Evolutionary conservation across 2,113 vertebrate genomes (phyloP).

Genomic region (Paradoxurus hermaphroditus): DNA sequence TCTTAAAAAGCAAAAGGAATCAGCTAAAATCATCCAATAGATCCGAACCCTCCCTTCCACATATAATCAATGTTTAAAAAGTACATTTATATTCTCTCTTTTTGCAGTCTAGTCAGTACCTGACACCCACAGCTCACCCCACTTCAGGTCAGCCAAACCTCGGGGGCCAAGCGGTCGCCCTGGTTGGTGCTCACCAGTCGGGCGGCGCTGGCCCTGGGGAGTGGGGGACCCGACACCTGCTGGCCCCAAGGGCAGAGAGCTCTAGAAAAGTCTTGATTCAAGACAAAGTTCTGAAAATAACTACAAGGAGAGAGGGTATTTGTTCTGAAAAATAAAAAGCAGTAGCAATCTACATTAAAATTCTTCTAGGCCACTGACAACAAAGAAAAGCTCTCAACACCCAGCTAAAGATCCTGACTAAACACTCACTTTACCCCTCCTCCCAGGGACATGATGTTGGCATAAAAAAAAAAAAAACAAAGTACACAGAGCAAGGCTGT

Average conservation of each 20-base stretch:
- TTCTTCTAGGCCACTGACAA: neutral
- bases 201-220: neutral
- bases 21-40: neutral
- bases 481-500: neutral
- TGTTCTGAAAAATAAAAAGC: neutral
- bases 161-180: neutral
- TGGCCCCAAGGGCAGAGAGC: neutral
- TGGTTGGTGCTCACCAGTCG: neutral
- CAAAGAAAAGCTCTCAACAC: neutral
- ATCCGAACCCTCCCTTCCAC: neutral
- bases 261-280: neutral
- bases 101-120: neutral
- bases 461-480: neutral
- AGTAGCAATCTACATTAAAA: neutral
- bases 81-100: neutral
- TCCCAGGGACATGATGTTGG: rapidly evolving
- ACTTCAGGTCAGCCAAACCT: rapidly evolving
- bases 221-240: no score
- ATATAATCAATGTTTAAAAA: neutral
- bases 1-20: neutral
- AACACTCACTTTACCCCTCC: no score
- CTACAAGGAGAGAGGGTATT: neutral
- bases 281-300: neutral
- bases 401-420: no score
- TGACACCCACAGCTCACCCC: neutral